Conservation (phyloP, 23 tunicate genomes). For the Trididemnum miniatum region DNA sequence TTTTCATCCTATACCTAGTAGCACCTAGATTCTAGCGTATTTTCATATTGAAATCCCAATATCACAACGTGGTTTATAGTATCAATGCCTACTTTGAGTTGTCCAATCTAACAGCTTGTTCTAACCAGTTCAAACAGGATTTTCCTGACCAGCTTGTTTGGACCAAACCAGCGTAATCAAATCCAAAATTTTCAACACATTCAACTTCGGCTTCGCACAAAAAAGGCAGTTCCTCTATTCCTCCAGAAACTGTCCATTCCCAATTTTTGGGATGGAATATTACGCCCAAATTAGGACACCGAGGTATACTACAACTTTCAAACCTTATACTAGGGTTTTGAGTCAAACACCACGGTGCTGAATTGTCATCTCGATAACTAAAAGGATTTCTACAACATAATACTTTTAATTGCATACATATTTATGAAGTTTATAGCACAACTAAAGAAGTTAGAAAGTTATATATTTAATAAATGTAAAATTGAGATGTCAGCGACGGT, state of each 20-base stretch:
- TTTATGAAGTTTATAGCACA: no score
- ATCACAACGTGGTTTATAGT: no score
- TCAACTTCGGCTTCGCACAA: slow-evolving; percentile 59
- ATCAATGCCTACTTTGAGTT: slow-evolving; percentile 26
- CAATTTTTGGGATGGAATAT: slow-evolving; percentile 23
- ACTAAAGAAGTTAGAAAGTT: no score
- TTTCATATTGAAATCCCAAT: no score
- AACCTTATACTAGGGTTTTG: slow-evolving; percentile 19
- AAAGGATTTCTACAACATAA: slow-evolving; percentile 48
- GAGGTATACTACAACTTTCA: slow-evolving; percentile 54
- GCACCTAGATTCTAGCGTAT: no score
- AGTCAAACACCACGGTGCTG: slow-evolving; percentile 64
- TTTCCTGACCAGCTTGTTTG: slow-evolving; percentile 52
- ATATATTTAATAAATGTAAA: no score
- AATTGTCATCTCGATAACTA: slow-evolving; percentile 34
- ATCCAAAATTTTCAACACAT: slow-evolving; percentile 54
- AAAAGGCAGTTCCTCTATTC: slow-evolving; percentile 27
- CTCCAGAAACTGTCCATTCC: slow-evolving; percentile 55
- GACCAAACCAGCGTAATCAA: slow-evolving; percentile 67
- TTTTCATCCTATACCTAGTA: no score
- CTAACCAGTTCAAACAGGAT: slow-evolving; percentile 57
- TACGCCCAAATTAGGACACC: slow-evolving; percentile 44
- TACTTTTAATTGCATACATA: no score
- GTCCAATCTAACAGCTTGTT: slow-evolving; percentile 3
- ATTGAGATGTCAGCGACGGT: no score